Evolutionary conservation across 2,113 vertebrate genomes (phyloP), one percentile per base, ranked within the genome.

Genomic region (Thalassoma bifasciatum): DNA sequence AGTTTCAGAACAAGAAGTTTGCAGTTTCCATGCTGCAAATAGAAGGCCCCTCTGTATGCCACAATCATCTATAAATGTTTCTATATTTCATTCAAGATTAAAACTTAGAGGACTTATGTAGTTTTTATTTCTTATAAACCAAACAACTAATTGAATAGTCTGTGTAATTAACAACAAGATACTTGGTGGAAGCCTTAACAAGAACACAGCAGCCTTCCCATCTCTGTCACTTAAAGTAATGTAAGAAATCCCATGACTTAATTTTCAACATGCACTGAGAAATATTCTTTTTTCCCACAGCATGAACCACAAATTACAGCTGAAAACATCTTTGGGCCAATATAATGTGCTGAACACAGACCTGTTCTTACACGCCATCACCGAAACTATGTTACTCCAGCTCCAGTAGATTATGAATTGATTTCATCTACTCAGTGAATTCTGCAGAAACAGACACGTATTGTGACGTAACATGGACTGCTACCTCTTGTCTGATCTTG

Each of bases 281-380:
- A 52, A 2, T 13, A 2, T 1, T 26, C 44, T 10, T 14, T 12
- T 37, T 10, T 23, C 21, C 34, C 38, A 24, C 44, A 44, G 23
- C 59, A 59, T 46, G 2, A 5, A 1, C 38, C 23, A 19, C 14
- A 61, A 36, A 63, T 44, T 12, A 30, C 17, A 52, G 8, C 23
- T 1, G 1, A 61, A n/a, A 42, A 23, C 42, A n/a, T 52, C 34
- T 61, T 44, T 12, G 52, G 12, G 24, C 42, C 38, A 9, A 12
- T 42, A 10, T 0, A 71, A 60, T 17, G 24, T 40, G 46, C 58
- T 52, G 26, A 68, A 66, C 26, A 10, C 17, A 34, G 53, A 24
- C 82, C 69, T 77, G 63, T 77, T 74, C 36, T 57, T 70, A 77
- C 82, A 70, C 14, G 81, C 40, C 2, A 9, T 72, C 37, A n/a